phyloP scores from a whole-genome alignment of 2,888 invertebrate genomes.

The Andrena fulva region DNA sequence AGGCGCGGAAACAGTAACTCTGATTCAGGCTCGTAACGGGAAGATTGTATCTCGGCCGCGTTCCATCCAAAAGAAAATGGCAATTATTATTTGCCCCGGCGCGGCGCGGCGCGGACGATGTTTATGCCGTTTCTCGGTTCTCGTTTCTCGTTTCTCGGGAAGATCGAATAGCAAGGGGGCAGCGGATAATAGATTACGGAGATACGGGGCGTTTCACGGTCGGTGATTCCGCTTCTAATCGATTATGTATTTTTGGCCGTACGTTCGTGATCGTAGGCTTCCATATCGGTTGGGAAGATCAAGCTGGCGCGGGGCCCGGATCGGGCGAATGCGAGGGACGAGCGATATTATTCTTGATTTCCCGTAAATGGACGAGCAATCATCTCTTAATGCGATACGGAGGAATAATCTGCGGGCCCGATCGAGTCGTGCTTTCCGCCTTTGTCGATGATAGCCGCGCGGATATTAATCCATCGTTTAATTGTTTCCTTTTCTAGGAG shows the following conservation, averaged over 20 bases:
- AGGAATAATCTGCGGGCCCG: constrained; percentile 42
- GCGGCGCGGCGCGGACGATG: constrained; percentile 34
- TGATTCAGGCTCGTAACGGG: constrained; percentile 54
- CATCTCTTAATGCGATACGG: constrained; percentile 50
- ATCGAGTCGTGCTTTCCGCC: constrained; percentile 44
- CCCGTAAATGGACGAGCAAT: constrained; percentile 58
- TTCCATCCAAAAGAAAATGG: constrained; percentile 51
- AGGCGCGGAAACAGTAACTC: constrained; percentile 41
- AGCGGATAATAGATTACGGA: constrained; percentile 69
- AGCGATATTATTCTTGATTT: constrained; percentile 53
- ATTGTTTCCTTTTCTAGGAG: constrained; percentile 23
- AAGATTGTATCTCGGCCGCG: constrained; percentile 50
- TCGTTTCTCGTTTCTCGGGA: constrained; percentile 19
- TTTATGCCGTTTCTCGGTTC: constrained; percentile 37
- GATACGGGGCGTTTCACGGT: constrained; percentile 68
- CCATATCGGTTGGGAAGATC: constrained; percentile 61
- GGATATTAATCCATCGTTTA: constrained; percentile 28
- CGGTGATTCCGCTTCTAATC: constrained; percentile 65
- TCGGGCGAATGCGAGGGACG: constrained; percentile 23
- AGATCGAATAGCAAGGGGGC: constrained; percentile 54
- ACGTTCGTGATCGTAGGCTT: constrained; percentile 40
- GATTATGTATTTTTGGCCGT: constrained; percentile 69
- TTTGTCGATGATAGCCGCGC: constrained; percentile 13
- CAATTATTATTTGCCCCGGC: constrained; percentile 64
- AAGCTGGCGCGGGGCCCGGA: neutral